A percentile compares a stretch with the other conserved stretches of the same genome.
Evolutionary conservation across 2,113 vertebrate species (phyloP).

Genomic region (Rhinolophus sinicus): DNA sequence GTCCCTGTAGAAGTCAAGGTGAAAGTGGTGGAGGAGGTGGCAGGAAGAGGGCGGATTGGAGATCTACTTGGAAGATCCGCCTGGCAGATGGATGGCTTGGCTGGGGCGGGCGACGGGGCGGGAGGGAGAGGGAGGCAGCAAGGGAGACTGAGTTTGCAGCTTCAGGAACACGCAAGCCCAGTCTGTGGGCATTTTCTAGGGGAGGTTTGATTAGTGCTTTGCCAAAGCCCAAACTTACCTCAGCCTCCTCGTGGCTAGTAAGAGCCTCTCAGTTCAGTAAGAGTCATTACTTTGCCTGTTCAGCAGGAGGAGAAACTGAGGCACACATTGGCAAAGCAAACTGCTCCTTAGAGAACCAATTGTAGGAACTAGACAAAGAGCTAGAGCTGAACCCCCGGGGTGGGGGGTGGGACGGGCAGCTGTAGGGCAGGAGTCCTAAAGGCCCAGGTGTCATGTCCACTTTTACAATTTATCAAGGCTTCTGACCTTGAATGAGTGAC

Average conservation of each 20-base stretch:
- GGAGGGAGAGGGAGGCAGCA: neutral
- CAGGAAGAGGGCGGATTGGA: neutral
- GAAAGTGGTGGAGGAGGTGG: neutral
- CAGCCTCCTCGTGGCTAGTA: neutral
- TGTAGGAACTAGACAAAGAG: neutral
- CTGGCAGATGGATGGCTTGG: neutral
- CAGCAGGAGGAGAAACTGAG: slow-evolving; percentile 14
- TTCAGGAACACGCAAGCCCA: neutral
- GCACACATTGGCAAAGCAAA: neutral
- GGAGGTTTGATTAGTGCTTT: neutral
- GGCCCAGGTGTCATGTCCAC: neutral
- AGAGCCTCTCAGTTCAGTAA: neutral
- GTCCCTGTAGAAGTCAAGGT: neutral
- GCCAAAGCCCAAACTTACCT: neutral
- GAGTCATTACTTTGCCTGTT: neutral
- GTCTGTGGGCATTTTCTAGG: neutral
- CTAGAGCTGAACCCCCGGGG: neutral
- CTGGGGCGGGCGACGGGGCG: neutral
- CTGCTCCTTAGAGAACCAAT: neutral
- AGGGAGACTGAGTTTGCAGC: neutral
- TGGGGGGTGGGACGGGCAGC: neutral
- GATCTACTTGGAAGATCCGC: neutral
- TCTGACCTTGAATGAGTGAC: neutral
- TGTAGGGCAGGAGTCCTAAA: neutral
- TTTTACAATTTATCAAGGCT: neutral